Evolutionary conservation across 1,140 invertebrate species (phyloP), one percentile per base, ranked within the genome.

Genomic region (Drosophila orena): DNA sequence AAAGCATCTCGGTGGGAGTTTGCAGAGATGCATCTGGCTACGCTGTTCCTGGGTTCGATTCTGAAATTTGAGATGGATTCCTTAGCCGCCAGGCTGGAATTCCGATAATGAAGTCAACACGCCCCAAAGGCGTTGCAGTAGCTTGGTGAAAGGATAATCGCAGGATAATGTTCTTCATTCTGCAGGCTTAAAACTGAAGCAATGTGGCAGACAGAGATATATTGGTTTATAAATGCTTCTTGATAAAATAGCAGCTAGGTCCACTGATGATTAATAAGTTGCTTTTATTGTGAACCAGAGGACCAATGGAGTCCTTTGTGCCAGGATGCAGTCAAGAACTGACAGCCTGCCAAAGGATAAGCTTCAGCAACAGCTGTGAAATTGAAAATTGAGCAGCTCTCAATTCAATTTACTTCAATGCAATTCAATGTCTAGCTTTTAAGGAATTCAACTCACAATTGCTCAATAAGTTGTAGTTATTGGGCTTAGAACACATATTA

Each of bases 271-370:
- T 30, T 30, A 30, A 30, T 30, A 30, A 30, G 8, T 30, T 30
- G 30, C 30, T 2, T 10, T 30, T 30, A 30, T 30, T 37, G 53
- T 53, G 52, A 59, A 20, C 11, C 30, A 59, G 44, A 12, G 27
- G 12, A 1, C 8, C 14, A 22, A 11, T 14, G 15, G 2, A 10
- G 4, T 17, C 42, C 50, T 53, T 22, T 20, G 50, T 44, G 54
- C 15, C 55, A 30, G 24, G 7, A 30, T 6, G 56, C 17, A 24
- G 14, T 10, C 30, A 8, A 17, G 12, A 35, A 15, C 20, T 35
- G 47, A 58, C n/a, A 24, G 6, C 6, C 27, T 10, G 43, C 24
- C 22, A 8, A 8, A 49, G 43, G 17, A n/a, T 17, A 15, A 4
- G 22, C 14, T 24, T 2, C 1, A n/a, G 5, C 2, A 47, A 7